Conservation (phyloP, 2,797 vertebrate species). For the Thaleichthys pacificus region DNA sequence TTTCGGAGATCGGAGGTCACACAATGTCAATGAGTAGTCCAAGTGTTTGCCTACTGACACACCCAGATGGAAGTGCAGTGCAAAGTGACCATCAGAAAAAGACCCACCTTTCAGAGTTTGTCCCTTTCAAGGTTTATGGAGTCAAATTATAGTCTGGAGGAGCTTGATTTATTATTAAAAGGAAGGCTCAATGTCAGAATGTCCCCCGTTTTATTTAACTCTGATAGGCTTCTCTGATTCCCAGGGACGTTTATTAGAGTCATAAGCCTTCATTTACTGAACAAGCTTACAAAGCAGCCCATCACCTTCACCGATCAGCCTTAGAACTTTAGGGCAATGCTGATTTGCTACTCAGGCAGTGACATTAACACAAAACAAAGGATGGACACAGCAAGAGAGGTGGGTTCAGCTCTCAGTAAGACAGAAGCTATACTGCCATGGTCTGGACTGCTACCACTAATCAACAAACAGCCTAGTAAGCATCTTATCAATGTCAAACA, state of each 20-base stretch:
- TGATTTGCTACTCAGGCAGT: slow-evolving; percentile 53
- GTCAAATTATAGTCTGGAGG: slow-evolving; percentile 62
- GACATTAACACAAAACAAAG: slow-evolving; percentile 55
- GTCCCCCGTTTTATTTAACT: slow-evolving; percentile 40
- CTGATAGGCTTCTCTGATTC: slow-evolving; percentile 26
- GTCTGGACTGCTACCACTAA: too few relatives aligned
- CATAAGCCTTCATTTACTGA: slow-evolving; percentile 65
- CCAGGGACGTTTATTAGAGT: slow-evolving; percentile 62
- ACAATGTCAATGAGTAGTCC: slow-evolving; percentile 63
- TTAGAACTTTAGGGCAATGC: slow-evolving; percentile 63
- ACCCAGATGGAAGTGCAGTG: slow-evolving; percentile 19
- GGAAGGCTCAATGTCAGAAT: slow-evolving; percentile 64
- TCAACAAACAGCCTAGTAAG: too few relatives aligned
- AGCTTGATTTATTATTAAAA: slow-evolving; percentile 56
- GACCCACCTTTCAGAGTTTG: slow-evolving; percentile 43
- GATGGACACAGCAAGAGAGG: slow-evolving; percentile 18
- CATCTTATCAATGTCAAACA: too few relatives aligned
- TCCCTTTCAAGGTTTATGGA: slow-evolving; percentile 57
- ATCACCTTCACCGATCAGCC: slow-evolving; percentile 61
- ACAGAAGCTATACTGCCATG: too few relatives aligned
- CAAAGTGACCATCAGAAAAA: slow-evolving; percentile 55
- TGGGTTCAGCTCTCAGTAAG: too few relatives aligned
- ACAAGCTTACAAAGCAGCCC: slow-evolving; percentile 66
- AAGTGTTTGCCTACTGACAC: slow-evolving; percentile 35
- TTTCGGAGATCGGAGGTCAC: slow-evolving; percentile 34